Evolutionary conservation across 1,140 invertebrate species (phyloP), one percentile per base, ranked within the genome.

Genomic region (Calliphora vicina): DNA sequence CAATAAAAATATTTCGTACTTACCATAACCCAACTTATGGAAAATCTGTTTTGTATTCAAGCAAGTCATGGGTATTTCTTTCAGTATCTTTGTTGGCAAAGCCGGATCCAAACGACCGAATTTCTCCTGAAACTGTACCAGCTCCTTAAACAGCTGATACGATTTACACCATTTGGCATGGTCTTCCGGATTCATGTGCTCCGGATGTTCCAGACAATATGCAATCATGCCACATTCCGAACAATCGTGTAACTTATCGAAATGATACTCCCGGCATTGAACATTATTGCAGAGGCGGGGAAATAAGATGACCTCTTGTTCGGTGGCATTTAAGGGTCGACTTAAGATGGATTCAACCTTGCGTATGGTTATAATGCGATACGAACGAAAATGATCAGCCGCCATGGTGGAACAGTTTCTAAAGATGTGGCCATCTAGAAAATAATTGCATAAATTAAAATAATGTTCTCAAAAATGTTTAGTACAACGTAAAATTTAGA

Each of bases 271-370:
- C 12, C 92, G 89, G 80, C 93, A 93, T 17, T 85, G 86, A 0
- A 86, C 84, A 67, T 91, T 88, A 5, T 89, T 86, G 85, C 95
- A 96, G 2, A 94, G 90, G 26, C 92, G 91, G 0, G 94, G 94
- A 86, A 94, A 95, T 2, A 95, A 88, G 5, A 96, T 86, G 0
- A 94, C 92, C 85, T 95, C 95, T 80, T 92, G 93, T 85, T 96
- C 94, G 90, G 93, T 94, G 0, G 94, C 91, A 13, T 93, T 90
- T 26, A 95, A 85, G 8, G 88, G 86, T 45, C 94, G 91, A 57
- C 92, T 92, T 4, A 95, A 86, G 1, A 91, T 89, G 71, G 92
- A 91, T 85, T 94, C 93, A 74, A 93, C 91, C 2, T 93, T 91
- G 0, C 92, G 91, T 50, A 95, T 93, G 84, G 93, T 91, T 81